phyloP scores from a whole-genome alignment of 1,140 invertebrate species.

The Elymnias hypermnestra region DNA sequence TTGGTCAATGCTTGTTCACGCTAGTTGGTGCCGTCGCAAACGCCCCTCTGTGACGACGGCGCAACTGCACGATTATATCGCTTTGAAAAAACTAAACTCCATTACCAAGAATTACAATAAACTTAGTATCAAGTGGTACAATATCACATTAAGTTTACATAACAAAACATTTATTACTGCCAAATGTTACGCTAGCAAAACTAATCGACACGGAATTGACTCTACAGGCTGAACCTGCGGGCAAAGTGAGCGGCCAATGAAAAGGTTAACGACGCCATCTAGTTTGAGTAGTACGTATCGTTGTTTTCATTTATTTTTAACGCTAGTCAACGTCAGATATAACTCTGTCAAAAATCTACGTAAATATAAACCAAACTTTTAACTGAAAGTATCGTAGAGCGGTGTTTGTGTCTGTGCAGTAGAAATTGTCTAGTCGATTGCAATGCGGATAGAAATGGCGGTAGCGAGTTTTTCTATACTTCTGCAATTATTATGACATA shows the following conservation, averaged over 20 bases:
- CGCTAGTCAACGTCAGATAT: too few species aligned
- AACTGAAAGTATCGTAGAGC: too few species aligned
- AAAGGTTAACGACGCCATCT: conserved; percentile 17
- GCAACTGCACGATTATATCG: conserved; percentile 31
- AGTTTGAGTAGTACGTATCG: too few species aligned
- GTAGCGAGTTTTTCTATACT: conserved; percentile 39
- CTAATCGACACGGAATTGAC: conserved; percentile 15
- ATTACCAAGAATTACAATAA: conserved; percentile 37
- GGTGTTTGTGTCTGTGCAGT: too few species aligned
- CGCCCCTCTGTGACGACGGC: conserved; percentile 41
- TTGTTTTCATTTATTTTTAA: too few species aligned
- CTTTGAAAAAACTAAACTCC: conserved; percentile 36
- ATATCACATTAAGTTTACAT: conserved; percentile 23
- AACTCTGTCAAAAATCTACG: too few species aligned
- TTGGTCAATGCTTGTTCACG: conserved; percentile 64
- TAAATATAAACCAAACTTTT: too few species aligned
- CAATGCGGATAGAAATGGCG: conserved; percentile 52
- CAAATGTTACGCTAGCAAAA: conserved; percentile 26
- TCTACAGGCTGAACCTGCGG: conserved; percentile 3
- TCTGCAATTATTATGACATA: conserved; percentile 63
- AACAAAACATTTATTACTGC: conserved; percentile 26
- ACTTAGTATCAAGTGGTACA: conserved; percentile 27
- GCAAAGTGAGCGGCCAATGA: conserved; percentile 12
- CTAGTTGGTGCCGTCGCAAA: conserved; percentile 43
- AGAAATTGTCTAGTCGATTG: conserved; percentile 24